Base-by-base conservation (phyloP, 2,888 invertebrate genomes). In the Mesochorus sp. region DNA sequence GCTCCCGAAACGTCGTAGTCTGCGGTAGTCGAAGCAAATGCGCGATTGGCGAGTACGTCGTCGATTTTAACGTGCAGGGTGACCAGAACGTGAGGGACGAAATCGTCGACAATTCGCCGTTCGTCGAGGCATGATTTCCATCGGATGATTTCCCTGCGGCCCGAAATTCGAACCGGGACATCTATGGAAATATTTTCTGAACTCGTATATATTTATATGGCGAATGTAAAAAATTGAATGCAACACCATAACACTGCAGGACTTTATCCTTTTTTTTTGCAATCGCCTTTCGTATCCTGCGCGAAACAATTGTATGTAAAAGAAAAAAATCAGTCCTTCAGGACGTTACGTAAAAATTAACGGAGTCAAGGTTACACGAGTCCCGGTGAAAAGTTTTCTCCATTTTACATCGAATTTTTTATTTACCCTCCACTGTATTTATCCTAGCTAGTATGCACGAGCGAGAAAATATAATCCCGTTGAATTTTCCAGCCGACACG, bases 101-200 rank as follows among this genome's bases (percentile, higher is more conserved):
- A 62, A 26, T 14, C 49, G 12, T n/a, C 26, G 6, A 51, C 39
- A 66, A 59, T 59, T 57, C 24, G n/a, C 39, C 34, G 53, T 31
- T 31, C 42, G 31, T 19, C 31, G 42, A 6, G 37, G 47, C 57
- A 31, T 24, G 37, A 31, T 70, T 31, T 14, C 53, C 49, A 34
- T 17, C 21, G 34, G 49, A 39, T 76, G 64, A 71, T 76, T 76
- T 76, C 70, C 70, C 64, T 59, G 26, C 57, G 70, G 70, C 49
- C 44, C 64, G 64, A 66, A 47, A 71, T 76, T 71, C 26, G 42
- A 51, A 70, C 49, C 59, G 59, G 59, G 51, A 26, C 70, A 39
- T 66, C 28, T 44, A 70, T 71, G 59, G 17, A 51, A 57, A 70
- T 62, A 19, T 62, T 8, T 8, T 51, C 2, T 31, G 14, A 19